These are phyloP conservation scores for Hyperoodon ampullatus DNA, from an alignment of 2,113 vertebrate genomes.

Conservation along the genomic window DNA sequence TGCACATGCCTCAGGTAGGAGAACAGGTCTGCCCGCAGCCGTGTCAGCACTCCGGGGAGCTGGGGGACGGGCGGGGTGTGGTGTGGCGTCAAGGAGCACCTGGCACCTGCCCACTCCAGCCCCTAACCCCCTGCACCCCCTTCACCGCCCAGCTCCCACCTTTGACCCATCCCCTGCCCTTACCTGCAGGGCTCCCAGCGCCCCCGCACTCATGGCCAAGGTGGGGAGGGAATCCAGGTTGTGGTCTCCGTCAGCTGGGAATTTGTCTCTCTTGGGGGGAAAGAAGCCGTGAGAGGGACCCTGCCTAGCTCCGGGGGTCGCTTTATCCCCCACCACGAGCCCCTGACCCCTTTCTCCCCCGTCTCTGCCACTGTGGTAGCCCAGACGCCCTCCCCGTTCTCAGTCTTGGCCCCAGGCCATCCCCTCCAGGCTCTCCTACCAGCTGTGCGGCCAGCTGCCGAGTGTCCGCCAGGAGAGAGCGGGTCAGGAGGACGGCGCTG, in stretches of 20 bases:
- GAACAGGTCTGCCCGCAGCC: slow-evolving; percentile 64
- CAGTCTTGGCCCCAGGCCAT: neutral
- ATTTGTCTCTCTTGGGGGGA: slow-evolving; percentile 65
- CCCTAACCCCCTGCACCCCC: fast-evolving
- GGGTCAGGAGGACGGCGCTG: slow-evolving; percentile 93
- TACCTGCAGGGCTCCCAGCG: slow-evolving; percentile 73
- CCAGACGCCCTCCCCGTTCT: neutral
- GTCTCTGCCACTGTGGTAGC: neutral
- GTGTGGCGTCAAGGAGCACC: neutral
- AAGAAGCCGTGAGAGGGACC: neutral
- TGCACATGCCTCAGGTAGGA: slow-evolving; percentile 74
- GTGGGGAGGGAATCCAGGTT: slow-evolving; percentile 73
- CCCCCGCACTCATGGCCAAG: slow-evolving; percentile 75
- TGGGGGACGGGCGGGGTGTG: neutral
- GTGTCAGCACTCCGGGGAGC: slow-evolving; percentile 64
- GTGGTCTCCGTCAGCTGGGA: slow-evolving; percentile 76
- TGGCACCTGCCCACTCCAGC: fast-evolving
- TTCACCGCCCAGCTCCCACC: fast-evolving
- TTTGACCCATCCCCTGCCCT: too few relatives aligned
- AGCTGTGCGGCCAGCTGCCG: slow-evolving; percentile 91
- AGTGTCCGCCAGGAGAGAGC: slow-evolving; percentile 90
- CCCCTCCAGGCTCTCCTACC: slow-evolving; percentile 91
- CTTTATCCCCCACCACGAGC: neutral
- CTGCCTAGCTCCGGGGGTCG: neutral
- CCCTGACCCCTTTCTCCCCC: neutral